Base-by-base conservation (phyloP, 2,888 invertebrate genomes). In the Coecobrya sp. region DNA sequence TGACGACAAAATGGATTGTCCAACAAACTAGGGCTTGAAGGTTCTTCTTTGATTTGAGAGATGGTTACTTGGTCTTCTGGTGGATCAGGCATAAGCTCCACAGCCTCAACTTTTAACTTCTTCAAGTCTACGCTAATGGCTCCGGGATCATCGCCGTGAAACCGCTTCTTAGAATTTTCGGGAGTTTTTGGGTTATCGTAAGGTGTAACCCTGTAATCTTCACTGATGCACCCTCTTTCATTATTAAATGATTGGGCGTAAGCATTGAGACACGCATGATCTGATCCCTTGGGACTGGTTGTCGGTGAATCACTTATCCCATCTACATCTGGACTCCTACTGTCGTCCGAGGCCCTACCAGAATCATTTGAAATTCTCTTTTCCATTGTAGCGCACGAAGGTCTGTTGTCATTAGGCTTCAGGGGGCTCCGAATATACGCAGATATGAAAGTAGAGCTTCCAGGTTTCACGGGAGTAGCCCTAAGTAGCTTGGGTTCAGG, bases 401-500 rank as follows among this genome's bases (percentile, higher is more conserved):
- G 89, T 49, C n/a, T 70, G 8, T 16, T 30, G 42, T 30, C 55
- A 30, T 76, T 49, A 13, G 52, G 11, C n/a, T 65, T 90, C 7
- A 65, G 16, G 10, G 88, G 85, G 27, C 81, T 87, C 5, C 49
- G n/a, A 62, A 70, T 45, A 13, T 68, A 82, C 36, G 59, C 45
- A 0, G 65, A 22, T 0, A 86, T 25, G 36, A 30, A 22, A 0
- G 84, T 11, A 1, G 85, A 89, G 4, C 19, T 42, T 3, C 59
- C 27, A 25, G 89, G 76, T 55, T 84, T 88, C 8, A 94, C 62
- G 16, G 94, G 94, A 13, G 93, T 93, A 5, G 93, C 76, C 65
- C 91, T 91, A 1, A 94, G 70, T 25, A 94, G 25, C 36, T 86
- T 85, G 11, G 94, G 94, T 87, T 93, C 93, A 27, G 94, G 93